Percentiles rank a stretch among this genome's conserved stretches.
These are phyloP conservation scores for Dasyprocta punctata DNA, from an alignment of 2,113 vertebrate genomes.

Conservation along the genomic window DNA sequence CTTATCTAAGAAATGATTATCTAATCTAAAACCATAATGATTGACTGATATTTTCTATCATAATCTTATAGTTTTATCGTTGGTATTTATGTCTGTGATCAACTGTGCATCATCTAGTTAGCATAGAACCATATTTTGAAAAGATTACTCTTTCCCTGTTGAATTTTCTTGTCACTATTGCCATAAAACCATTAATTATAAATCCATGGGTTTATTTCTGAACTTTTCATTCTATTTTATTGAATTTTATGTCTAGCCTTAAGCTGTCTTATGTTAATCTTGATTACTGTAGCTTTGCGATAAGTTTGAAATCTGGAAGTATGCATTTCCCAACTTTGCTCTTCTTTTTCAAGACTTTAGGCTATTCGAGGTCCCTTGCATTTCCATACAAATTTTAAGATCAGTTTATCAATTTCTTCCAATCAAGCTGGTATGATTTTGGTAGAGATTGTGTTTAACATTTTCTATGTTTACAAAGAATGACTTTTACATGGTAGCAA, in stretches of 20 bases:
- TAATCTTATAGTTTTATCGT: background rate
- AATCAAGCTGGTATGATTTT: slow-evolving; percentile 7
- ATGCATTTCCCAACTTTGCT: background rate
- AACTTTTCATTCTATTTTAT: background rate
- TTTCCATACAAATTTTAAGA: slow-evolving; percentile 63
- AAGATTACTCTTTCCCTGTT: background rate
- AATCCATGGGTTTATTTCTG: slow-evolving; percentile 27
- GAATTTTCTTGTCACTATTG: slow-evolving; percentile 32
- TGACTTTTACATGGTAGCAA: slow-evolving; percentile 13
- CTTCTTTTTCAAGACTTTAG: slow-evolving; percentile 46
- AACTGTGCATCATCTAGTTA: slow-evolving; percentile 37
- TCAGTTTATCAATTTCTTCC: slow-evolving; percentile 36
- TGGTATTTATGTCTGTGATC: background rate
- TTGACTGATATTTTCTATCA: background rate
- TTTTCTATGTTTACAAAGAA: slow-evolving; percentile 41
- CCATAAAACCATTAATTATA: slow-evolving; percentile 15
- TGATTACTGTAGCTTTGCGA: slow-evolving; percentile 7
- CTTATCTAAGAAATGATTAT: background rate
- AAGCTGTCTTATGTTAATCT: background rate
- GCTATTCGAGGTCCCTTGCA: background rate
- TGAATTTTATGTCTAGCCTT: background rate
- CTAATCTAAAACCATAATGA: background rate
- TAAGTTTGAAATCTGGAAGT: slow-evolving; percentile 55
- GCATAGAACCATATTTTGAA: background rate
- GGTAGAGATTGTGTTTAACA: background rate